These are phyloP conservation scores for Fratercula arctica DNA, from an alignment of 2,797 vertebrate species.

Conservation along the genomic window DNA sequence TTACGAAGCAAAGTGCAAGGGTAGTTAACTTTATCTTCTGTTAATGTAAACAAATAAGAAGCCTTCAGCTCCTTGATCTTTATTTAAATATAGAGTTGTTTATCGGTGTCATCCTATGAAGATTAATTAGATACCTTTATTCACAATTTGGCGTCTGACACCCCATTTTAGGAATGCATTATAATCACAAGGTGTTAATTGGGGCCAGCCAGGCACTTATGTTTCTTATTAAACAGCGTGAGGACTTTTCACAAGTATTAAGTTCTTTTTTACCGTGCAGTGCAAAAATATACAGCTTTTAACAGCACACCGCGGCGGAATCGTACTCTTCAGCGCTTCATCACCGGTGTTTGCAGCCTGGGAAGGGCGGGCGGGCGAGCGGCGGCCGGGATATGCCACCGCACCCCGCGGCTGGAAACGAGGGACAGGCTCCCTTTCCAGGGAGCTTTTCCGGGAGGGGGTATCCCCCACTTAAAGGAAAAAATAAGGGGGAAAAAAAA, in stretches of 20 bases:
- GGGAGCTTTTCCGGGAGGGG: rapidly evolving
- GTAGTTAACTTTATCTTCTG: slow-evolving; percentile 67
- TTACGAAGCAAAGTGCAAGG: slow-evolving; percentile 6
- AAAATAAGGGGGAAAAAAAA: rapidly evolving
- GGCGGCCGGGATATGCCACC: rapidly evolving
- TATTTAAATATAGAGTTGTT: slow-evolving; percentile 83
- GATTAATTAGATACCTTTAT: slow-evolving; percentile 85
- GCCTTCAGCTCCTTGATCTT: slow-evolving; percentile 78
- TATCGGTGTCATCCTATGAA: slow-evolving; percentile 89
- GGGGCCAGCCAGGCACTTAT: slow-evolving; percentile 95
- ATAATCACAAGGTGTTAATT: slow-evolving; percentile 99
- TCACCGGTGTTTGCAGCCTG: not conserved
- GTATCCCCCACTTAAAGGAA: rapidly evolving
- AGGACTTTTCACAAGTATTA: slow-evolving; percentile 76
- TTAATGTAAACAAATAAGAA: slow-evolving; percentile 80
- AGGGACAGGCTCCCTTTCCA: too few relatives aligned
- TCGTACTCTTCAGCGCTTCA: not conserved
- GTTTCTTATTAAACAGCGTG: slow-evolving; percentile 93
- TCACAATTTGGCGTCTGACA: slow-evolving; percentile 86
- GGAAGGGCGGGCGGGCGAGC: not conserved
- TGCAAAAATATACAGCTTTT: slow-evolving; percentile 68
- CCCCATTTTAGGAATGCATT: slow-evolving; percentile 89
- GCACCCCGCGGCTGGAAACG: too few relatives aligned
- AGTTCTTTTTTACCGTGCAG: slow-evolving; percentile 66
- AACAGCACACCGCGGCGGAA: not conserved